Base-by-base conservation (phyloP, 1,140 invertebrate species). In the Drosophila repleta region DNA sequence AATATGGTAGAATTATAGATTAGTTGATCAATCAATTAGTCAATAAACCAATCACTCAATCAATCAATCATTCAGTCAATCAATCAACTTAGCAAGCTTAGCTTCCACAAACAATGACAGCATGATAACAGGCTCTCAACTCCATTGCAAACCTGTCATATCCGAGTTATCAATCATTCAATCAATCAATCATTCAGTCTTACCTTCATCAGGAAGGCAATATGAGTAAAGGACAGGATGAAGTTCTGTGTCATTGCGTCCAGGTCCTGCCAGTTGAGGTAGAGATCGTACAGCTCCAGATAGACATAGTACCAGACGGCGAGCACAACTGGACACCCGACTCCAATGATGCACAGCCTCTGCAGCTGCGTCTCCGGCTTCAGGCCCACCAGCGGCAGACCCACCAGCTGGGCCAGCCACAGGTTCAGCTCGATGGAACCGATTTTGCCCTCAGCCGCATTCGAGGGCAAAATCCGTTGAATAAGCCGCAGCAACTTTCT, bases 361-460 rank as follows among this genome's bases (percentile, higher is more conserved):
- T 84, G 37, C 0, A 10, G 1, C 0, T 13, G 26, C 3, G 87
- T 71, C 52, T 90, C 84, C 0, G n/a, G 10, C 45, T 76, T 70
- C 0, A 90, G 43, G 0, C 80, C 84, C 4, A 69, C 15, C 17
- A 90, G 15, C 0, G 87, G 87, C n/a, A 90, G 29, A 6, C 87
- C 87, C 17, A 62, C 60, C 15, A 79, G 21, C 6, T 90, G 78
- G 0, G 73, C 74, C 37, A 90, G 51, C 68, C 75, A 88, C n/a
- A 81, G 32, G 43, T 88, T 88, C n/a, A 89, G 56, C 35, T 84
- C 70, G 6, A 90, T 63, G n/a, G 87, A 90, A 21, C 87, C 87
- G 5, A 88, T 68, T 53, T 18, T 45, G 5, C 87, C 87, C 11
- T 48, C 49, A 3, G 41, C 39, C 5, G 79, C 64, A 66, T 88